These are phyloP conservation scores for Tachysurus fulvidraco DNA, from an alignment of 2,113 vertebrate species.

Conservation along the genomic window DNA sequence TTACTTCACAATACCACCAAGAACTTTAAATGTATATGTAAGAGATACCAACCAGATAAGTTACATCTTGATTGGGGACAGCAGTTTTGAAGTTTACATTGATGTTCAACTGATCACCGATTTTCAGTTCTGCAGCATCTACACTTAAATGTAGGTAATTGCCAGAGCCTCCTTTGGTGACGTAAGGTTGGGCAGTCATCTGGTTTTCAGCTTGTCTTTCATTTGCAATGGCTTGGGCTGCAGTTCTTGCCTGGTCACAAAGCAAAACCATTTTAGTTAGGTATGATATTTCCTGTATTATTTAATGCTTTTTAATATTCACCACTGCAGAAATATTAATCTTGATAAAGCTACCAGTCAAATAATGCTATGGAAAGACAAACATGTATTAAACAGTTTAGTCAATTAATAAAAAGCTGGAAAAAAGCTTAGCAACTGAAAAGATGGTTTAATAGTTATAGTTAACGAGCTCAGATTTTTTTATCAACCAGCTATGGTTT, in stretches of 20 bases:
- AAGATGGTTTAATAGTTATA: no score
- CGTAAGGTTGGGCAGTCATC: constrained; percentile 60
- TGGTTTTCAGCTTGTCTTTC: constrained; percentile 51
- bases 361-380: no score
- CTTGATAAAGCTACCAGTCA: neutral
- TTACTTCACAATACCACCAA: neutral
- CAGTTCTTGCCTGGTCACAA: constrained; percentile 58
- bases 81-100: constrained; percentile 53
- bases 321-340: neutral
- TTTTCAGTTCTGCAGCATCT: neutral
- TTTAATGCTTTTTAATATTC: neutral
- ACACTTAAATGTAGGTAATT: constrained; percentile 64
- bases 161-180: constrained; percentile 42
- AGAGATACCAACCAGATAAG: constrained; percentile 62
- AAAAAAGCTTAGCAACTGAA: neutral
- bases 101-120: constrained; percentile 49
- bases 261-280: neutral
- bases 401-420: no score
- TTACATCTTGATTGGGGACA: constrained; percentile 53
- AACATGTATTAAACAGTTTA: no score
- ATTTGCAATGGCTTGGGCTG: neutral
- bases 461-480: no score
- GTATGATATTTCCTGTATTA: neutral
- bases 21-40: neutral
- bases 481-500: neutral